phyloP scores from a whole-genome alignment of 2,888 invertebrate species.

The Andrena camellia region DNA sequence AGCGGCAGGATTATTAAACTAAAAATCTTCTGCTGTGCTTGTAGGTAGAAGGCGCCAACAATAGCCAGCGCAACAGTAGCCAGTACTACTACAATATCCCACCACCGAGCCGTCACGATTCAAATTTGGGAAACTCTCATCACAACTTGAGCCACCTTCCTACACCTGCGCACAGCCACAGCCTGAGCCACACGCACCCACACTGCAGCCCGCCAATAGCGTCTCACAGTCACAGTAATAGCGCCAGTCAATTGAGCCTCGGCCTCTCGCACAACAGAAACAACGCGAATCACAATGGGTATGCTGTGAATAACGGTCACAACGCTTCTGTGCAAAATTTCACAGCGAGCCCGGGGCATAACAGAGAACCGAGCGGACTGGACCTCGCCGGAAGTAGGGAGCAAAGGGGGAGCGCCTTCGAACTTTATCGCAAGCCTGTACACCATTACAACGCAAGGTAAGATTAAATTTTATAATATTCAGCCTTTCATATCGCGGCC shows the following conservation, averaged over 20 bases:
- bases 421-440: conserved; percentile 95
- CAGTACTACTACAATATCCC: conserved; percentile 87
- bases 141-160: conserved; percentile 78
- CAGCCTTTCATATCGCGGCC: neutral
- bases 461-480: neutral
- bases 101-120: conserved; percentile 79
- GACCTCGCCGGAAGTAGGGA: conserved; percentile 94
- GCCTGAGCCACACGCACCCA: conserved; percentile 81
- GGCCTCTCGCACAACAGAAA: conserved; percentile 80
- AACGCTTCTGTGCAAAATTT: conserved; percentile 72
- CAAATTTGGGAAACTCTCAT: conserved; percentile 78
- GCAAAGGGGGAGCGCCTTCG: conserved; percentile 97
- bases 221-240: conserved; percentile 83
- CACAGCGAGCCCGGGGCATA: conserved; percentile 78
- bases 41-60: conserved; percentile 85
- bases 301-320: conserved; percentile 77
- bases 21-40: conserved; percentile 24
- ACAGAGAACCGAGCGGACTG: conserved; percentile 86
- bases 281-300: conserved; percentile 79
- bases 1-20: neutral
- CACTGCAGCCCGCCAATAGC: conserved; percentile 82
- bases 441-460: conserved; percentile 87
- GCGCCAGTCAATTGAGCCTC: conserved; percentile 81
- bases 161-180: conserved; percentile 80
- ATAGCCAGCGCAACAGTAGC: conserved; percentile 85